A percentile compares a stretch with the other conserved stretches of the same genome.
Evolutionary conservation across 2,797 vertebrate species (phyloP).

Genomic region (Sparidentex hasta): DNA sequence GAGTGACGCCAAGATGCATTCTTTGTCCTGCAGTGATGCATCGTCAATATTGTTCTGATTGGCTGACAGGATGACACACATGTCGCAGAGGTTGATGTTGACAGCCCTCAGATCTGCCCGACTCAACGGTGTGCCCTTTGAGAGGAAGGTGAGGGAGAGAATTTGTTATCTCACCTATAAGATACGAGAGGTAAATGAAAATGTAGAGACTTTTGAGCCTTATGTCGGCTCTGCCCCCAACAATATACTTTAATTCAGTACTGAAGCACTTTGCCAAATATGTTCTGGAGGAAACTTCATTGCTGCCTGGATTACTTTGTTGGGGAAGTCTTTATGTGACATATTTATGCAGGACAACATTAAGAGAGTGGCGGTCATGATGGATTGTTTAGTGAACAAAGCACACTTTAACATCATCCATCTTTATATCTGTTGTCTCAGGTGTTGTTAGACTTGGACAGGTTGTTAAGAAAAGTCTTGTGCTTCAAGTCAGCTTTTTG

Average conservation of each 20-base stretch:
- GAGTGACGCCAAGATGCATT: constrained; percentile 99
- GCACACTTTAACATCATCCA: neutral
- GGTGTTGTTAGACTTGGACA: too few relatives aligned
- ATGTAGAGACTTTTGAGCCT: neutral
- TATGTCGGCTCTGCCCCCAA: neutral
- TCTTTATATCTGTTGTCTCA: neutral
- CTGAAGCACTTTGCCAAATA: neutral
- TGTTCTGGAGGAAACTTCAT: neutral
- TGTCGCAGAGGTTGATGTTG: constrained; percentile 99
- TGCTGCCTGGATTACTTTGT: neutral
- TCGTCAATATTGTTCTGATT: constrained; percentile 99
- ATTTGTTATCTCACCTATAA: constrained; percentile 54
- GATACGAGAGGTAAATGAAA: constrained; percentile 17
- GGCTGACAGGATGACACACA: constrained; percentile 99
- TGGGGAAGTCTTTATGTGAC: too few relatives aligned
- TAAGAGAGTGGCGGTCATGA: too few relatives aligned
- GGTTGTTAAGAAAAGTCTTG: too few relatives aligned
- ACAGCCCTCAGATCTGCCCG: constrained; percentile 99
- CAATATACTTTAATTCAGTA: neutral
- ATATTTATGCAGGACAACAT: too few relatives aligned
- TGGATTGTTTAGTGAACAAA: neutral
- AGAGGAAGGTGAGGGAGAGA: constrained; percentile 64
- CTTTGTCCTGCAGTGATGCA: constrained; percentile 99
- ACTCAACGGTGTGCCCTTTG: constrained; percentile 99
- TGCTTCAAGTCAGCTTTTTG: neutral